Conservation (phyloP, 1,140 invertebrate genomes). For the Caerostris darwini region DNA sequence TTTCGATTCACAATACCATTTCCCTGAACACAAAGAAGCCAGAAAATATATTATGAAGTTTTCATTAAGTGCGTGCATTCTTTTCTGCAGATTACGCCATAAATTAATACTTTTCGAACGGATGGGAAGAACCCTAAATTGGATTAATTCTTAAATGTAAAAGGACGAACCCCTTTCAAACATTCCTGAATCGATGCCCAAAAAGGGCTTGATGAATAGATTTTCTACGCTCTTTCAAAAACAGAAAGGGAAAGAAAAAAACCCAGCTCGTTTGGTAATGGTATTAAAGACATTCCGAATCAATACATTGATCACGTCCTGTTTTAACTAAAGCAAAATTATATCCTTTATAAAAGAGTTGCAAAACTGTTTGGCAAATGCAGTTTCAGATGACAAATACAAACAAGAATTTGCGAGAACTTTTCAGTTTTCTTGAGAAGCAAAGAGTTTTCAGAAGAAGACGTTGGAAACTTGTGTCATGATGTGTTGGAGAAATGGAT, state of each 20-base stretch:
- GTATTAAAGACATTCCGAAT: conserved; percentile 15
- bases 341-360: not conserved
- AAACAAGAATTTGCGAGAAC: not conserved
- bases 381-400: not conserved
- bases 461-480: not conserved
- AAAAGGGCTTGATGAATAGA: conserved; percentile 20
- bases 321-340: not conserved
- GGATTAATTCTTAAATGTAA: not conserved
- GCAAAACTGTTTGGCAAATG: not conserved
- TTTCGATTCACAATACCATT: not conserved
- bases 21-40: not conserved
- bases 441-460: not conserved
- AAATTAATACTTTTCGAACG: not conserved
- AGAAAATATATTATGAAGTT: not conserved
- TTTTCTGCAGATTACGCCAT: not conserved
- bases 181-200: not conserved
- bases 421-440: not conserved
- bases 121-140: not conserved
- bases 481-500: not conserved
- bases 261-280: not conserved
- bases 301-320: conserved; percentile 20
- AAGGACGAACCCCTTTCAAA: not conserved
- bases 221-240: not conserved
- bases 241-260: not conserved
- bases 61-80: not conserved